A percentile compares a stretch with the other conserved stretches of the same genome.
Conservation (phyloP, 2,113 vertebrate genomes). For the Gnathonemus longibarbis region DNA sequence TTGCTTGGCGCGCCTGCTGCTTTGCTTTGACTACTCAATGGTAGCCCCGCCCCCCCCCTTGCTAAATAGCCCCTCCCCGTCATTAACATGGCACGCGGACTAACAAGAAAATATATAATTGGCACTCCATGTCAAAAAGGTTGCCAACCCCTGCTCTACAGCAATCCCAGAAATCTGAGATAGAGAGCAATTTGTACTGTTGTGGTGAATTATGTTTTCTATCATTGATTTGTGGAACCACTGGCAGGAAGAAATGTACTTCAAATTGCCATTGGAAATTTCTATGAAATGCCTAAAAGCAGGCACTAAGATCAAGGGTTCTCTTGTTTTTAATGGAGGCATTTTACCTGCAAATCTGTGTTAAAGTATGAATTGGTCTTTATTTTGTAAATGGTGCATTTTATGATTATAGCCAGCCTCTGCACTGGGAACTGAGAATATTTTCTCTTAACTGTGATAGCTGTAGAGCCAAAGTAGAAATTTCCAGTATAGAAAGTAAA, state of each 20-base stretch:
- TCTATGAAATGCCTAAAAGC: background rate
- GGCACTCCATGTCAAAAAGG: no score
- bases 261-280: background rate
- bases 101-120: no score
- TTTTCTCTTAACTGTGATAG: constrained; percentile 41
- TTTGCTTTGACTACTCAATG: no score
- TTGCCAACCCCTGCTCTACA: no score
- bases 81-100: no score
- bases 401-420: constrained; percentile 32
- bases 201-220: background rate
- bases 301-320: background rate
- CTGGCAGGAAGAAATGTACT: background rate
- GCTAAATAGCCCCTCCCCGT: no score
- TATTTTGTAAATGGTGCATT: constrained; percentile 21
- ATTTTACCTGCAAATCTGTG: background rate
- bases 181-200: background rate
- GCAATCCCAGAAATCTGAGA: no score
- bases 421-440: constrained; percentile 39
- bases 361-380: background rate
- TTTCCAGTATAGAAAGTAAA: background rate
- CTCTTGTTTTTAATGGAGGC: background rate
- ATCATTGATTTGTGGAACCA: background rate
- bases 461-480: constrained; percentile 41
- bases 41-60: no score
- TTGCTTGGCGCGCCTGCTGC: no score